Evolutionary conservation across 2,113 vertebrate species (phyloP).

Genomic region (Sinocyclocheilus grahami): DNA sequence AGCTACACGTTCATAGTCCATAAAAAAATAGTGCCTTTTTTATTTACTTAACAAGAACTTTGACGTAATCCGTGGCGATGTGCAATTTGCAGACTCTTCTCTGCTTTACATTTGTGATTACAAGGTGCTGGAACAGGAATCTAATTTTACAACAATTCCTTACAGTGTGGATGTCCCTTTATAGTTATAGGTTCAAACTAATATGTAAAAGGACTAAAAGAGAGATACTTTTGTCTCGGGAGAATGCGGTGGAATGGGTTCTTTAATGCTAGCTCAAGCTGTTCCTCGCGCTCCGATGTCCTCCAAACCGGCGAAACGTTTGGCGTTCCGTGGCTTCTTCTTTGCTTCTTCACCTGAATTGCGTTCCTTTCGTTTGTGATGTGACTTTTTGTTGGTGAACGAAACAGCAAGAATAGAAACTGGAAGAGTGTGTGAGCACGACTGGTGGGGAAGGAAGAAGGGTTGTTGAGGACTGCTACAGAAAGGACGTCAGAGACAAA

Average conservation of each 20-base stretch:
- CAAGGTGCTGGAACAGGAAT: slow-evolving; percentile 87
- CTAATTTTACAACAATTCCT: slow-evolving; percentile 85
- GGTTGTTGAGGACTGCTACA: slow-evolving; percentile 79
- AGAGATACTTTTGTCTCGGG: slow-evolving; percentile 71
- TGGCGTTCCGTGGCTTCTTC: slow-evolving; percentile 48
- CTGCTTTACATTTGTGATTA: slow-evolving; percentile 82
- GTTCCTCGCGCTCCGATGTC: slow-evolving; percentile 72
- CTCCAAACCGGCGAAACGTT: slow-evolving; percentile 66
- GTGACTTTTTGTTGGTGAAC: slow-evolving; percentile 77
- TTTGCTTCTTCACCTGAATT: slow-evolving; percentile 77
- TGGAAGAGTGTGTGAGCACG: slow-evolving; percentile 80
- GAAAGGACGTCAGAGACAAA: slow-evolving; percentile 80
- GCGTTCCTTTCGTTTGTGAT: slow-evolving; percentile 71
- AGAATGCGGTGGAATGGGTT: slow-evolving; percentile 76
- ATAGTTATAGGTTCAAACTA: slow-evolving; percentile 84
- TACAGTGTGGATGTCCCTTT: slow-evolving; percentile 86
- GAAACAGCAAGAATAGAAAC: slow-evolving; percentile 77
- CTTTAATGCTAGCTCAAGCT: slow-evolving; percentile 72
- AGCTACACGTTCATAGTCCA: slow-evolving; percentile 84
- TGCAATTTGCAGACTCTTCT: slow-evolving; percentile 83
- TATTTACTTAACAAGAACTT: slow-evolving; percentile 77
- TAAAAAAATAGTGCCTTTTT: slow-evolving; percentile 87
- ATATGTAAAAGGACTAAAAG: slow-evolving; percentile 76
- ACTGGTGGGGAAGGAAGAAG: slow-evolving; percentile 68
- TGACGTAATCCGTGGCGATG: slow-evolving; percentile 86